Evolutionary conservation across 2,113 vertebrate species (phyloP), one percentile per base, ranked within the genome.

Genomic region (Romanogobio albipinnatus): DNA sequence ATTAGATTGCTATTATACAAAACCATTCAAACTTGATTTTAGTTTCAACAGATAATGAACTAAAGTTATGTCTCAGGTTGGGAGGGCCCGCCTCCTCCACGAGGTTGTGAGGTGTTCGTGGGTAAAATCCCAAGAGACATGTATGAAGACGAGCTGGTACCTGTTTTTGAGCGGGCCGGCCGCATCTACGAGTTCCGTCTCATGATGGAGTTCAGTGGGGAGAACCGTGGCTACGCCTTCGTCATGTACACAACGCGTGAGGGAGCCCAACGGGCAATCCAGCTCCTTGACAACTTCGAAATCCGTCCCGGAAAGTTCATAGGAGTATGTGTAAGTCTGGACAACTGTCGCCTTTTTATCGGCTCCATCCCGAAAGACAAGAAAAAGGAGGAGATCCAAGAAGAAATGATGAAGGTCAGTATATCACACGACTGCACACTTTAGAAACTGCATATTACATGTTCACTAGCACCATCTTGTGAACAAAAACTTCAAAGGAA

Each of bases 201-300:
- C 88, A 99, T 99, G 98, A 96, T 99, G 97, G 97, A 99, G 90
- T 99, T 98, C 93, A 98, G 95, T 49, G 98, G 98, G 56, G 96
- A 98, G 89, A 99, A 99, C 93, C 94, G 98, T 45, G 98, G 98
- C 90, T 99, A 98, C 80, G 98, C 97, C 81, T 99, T 99, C 89
- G 96, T 99, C 83, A 99, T 96, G 96, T 99, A 97, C 85, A 97
- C 96, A 80, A 93, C 93, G 77, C 98, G 96, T 87, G 97, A 98
- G 86, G 95, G 95, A 15, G 97, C 98, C 1, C 96, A 96, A 74
- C 92, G 93, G 73, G 96, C 98, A 82, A 98, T 99, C 90, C 95
- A 94, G 90, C 94, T 95, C 88, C 92, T 99, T 85, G 96, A 99
- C 91, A 97, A 98, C 94, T 95, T 93, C 0, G 97, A 99, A 90